Evolutionary conservation across 2,888 invertebrate genomes (phyloP).

Genomic region (Meiosimyza decipiens): DNA sequence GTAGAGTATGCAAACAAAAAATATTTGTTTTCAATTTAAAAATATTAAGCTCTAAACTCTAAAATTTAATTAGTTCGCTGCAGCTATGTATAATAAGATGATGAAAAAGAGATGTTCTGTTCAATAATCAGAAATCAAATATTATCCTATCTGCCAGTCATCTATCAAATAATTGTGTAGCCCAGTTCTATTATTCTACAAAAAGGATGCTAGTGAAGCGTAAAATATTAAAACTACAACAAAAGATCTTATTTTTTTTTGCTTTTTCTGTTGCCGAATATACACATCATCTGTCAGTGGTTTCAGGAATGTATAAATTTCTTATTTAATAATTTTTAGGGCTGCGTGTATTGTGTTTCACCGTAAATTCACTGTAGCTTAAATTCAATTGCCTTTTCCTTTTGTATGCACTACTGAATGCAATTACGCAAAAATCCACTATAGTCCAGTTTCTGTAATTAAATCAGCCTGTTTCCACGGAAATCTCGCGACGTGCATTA

Average conservation of each 20-base stretch:
- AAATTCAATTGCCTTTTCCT: conserved; percentile 1
- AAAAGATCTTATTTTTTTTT: conserved; percentile 19
- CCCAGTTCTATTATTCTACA: too few relatives aligned
- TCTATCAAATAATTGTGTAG: too few relatives aligned
- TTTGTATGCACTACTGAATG: neutral
- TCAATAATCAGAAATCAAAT: too few relatives aligned
- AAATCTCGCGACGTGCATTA: neutral
- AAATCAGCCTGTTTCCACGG: neutral
- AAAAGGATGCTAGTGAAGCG: conserved; percentile 46
- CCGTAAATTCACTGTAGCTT: neutral
- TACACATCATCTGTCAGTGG: conserved; percentile 19
- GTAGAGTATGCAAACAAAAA: too few relatives aligned
- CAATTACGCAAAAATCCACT: neutral
- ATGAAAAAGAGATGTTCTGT: too few relatives aligned
- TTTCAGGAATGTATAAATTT: neutral
- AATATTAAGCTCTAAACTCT: too few relatives aligned
- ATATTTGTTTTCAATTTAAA: too few relatives aligned
- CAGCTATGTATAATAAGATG: too few relatives aligned
- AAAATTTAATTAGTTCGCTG: too few relatives aligned
- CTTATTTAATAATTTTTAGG: neutral
- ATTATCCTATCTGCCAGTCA: too few relatives aligned
- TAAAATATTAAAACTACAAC: conserved; percentile 42
- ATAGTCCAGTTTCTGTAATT: too few relatives aligned
- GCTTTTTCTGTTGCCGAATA: neutral
- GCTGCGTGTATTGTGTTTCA: conserved; percentile 21